phyloP scores from a whole-genome alignment of 2,113 vertebrate genomes.

The Cyanistes caeruleus region DNA sequence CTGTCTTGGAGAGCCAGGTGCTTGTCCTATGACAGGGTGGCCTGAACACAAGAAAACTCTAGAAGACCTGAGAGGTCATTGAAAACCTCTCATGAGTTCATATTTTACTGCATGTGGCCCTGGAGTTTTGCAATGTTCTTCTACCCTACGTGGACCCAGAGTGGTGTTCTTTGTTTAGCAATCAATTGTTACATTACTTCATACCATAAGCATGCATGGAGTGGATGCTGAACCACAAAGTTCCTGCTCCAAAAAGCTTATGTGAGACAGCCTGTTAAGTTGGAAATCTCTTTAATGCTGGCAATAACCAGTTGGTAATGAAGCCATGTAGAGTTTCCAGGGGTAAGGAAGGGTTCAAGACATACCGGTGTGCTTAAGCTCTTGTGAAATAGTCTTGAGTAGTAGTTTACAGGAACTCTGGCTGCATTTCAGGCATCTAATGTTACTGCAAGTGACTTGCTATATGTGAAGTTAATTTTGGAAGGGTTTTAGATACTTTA shows the following conservation, averaged over 20 bases:
- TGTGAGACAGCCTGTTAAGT: neutral
- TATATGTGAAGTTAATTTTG: neutral
- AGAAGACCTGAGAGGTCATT: neutral
- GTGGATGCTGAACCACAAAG: neutral
- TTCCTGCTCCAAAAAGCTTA: neutral
- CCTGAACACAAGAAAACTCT: neutral
- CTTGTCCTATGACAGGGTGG: neutral
- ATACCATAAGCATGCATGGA: neutral
- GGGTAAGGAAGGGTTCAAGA: neutral
- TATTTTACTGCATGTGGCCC: neutral
- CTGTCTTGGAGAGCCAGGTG: neutral
- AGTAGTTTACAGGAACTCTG: neutral
- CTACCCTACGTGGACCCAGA: neutral
- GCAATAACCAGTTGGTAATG: neutral
- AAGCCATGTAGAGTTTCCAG: neutral
- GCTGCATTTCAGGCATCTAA: neutral
- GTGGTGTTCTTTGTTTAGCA: neutral
- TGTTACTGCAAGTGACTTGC: neutral
- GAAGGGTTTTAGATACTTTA: neutral
- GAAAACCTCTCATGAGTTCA: neutral
- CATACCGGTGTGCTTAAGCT: neutral
- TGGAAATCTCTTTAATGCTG: constrained; percentile 15
- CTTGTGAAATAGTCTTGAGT: neutral
- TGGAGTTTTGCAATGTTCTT: neutral
- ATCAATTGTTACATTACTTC: neutral